A percentile compares a stretch with the other conserved stretches of the same genome.
These are phyloP conservation scores for Drosophila limbata DNA, from an alignment of 2,888 invertebrate genomes.

Conservation along the genomic window DNA sequence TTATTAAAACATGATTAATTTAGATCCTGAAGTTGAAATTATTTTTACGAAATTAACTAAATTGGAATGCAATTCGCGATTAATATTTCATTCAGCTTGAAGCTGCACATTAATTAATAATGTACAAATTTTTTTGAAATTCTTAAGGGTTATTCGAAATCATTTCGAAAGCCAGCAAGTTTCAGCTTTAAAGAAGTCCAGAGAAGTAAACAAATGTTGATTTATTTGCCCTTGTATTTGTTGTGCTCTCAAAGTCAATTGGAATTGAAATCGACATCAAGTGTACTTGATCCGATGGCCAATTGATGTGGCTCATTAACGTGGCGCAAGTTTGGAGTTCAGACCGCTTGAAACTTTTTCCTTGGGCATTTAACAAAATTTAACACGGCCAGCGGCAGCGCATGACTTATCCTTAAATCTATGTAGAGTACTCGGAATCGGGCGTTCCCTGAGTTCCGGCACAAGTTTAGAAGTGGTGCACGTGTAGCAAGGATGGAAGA, in stretches of 20 bases:
- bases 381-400: constrained; percentile 17
- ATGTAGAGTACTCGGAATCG: constrained; percentile 23
- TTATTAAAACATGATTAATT: neutral
- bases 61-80: no score
- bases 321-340: constrained; percentile 47
- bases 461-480: constrained; percentile 48
- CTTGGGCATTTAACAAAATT: constrained; percentile 46
- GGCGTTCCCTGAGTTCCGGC: constrained; percentile 3
- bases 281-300: constrained; percentile 32
- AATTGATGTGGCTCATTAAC: constrained; percentile 62
- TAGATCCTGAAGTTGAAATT: no score
- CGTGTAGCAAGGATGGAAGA: constrained; percentile 23
- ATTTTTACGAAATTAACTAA: no score
- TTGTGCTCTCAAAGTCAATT: constrained; percentile 8
- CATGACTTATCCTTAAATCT: constrained; percentile 24
- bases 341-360: constrained; percentile 53
- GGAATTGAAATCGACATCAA: constrained; percentile 14
- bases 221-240: neutral
- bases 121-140: no score
- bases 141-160: no score
- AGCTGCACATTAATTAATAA: no score
- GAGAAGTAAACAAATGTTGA: neutral
- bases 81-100: no score
- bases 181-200: neutral
- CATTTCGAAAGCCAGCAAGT: neutral